Evolutionary conservation across 2,888 invertebrate species (phyloP).

Genomic region (Alitta virens): DNA sequence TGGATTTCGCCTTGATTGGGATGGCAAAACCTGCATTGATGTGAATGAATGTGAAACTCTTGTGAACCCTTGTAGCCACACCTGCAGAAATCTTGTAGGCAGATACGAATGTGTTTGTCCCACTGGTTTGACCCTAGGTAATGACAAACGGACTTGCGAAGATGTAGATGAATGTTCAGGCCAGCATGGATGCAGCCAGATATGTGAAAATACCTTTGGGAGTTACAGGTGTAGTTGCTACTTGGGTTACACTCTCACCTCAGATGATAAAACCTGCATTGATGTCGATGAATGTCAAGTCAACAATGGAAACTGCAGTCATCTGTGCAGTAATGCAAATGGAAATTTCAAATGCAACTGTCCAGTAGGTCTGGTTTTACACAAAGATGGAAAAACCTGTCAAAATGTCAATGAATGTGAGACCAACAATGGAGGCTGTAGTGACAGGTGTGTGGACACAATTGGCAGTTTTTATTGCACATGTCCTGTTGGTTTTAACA

Average conservation of each 20-base stretch:
- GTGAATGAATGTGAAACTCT: background rate
- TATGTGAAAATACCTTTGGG: background rate
- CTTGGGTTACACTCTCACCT: background rate
- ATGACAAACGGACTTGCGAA: background rate
- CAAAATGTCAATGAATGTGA: background rate
- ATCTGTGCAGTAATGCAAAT: background rate
- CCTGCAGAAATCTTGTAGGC: background rate
- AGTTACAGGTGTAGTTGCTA: background rate
- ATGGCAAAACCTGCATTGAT: background rate
- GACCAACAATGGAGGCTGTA: background rate
- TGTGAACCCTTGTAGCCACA: background rate
- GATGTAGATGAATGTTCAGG: background rate
- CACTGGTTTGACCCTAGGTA: background rate
- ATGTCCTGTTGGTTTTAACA: background rate
- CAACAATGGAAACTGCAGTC: background rate
- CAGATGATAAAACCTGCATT: background rate
- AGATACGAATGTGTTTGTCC: background rate
- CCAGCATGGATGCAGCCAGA: constrained; percentile 1
- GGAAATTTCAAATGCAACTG: background rate
- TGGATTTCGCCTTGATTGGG: background rate
- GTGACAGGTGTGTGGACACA: background rate
- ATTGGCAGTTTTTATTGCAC: background rate
- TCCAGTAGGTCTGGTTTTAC: background rate
- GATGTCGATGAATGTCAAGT: background rate
- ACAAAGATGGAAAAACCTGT: background rate